A percentile compares a stretch with the other conserved stretches of the same genome.
phyloP scores from a whole-genome alignment of 2,888 invertebrate genomes.

The Erebia aethiops region DNA sequence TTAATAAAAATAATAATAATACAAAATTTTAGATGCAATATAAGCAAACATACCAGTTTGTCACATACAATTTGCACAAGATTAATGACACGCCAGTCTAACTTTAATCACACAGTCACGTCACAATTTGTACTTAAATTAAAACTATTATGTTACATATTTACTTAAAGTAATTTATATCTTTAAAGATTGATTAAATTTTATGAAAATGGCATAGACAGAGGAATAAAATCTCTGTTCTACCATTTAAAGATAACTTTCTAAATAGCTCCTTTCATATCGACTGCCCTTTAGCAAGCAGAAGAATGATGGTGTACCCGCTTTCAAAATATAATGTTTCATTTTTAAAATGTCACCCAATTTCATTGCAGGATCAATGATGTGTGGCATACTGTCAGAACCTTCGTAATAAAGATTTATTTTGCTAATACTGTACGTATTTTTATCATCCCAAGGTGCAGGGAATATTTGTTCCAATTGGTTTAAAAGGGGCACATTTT shows the following conservation, averaged over 20 bases:
- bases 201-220: no score
- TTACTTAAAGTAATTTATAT: no score
- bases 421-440: constrained; percentile 83
- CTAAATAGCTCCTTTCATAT: constrained; percentile 83
- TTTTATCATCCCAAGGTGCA: constrained; percentile 88
- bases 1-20: no score
- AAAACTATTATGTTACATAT: background rate
- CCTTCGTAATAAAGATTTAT: constrained; percentile 90
- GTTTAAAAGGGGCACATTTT: constrained; percentile 84
- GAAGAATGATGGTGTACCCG: constrained; percentile 86
- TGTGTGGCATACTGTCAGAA: constrained; percentile 82
- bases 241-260: constrained; percentile 64
- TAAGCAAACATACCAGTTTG: no score
- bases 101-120: background rate
- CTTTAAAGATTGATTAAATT: no score
- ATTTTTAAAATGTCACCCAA: constrained; percentile 84
- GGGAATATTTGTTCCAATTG: constrained; percentile 84
- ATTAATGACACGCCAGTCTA: background rate
- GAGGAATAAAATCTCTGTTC: background rate
- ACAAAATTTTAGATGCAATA: no score
- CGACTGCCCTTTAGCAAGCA: constrained; percentile 82
- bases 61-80: no score
- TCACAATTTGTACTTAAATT: background rate
- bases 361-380: constrained; percentile 80
- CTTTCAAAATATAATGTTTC: constrained; percentile 84